A percentile compares a stretch with the other conserved stretches of the same genome.
Conservation (phyloP, 2,113 vertebrate species). For the Hymenochirus boettgeri region DNA sequence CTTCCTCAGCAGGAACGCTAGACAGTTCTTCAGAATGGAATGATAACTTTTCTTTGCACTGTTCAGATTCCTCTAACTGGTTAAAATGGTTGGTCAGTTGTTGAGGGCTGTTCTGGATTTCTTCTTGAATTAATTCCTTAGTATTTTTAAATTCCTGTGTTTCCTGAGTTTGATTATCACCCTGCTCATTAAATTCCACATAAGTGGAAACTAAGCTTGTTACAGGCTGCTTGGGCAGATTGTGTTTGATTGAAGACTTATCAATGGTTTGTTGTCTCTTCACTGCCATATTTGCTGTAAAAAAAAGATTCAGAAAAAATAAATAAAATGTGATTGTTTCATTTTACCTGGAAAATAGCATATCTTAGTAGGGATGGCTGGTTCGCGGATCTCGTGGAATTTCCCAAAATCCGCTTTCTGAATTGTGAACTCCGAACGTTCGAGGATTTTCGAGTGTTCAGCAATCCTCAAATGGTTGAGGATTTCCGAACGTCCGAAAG, state of each 20-base stretch:
- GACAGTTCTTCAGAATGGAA: conserved; percentile 38
- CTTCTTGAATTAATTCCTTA: not conserved
- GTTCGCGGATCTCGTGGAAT: no score
- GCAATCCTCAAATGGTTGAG: no score
- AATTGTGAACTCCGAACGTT: no score
- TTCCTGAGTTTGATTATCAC: not conserved
- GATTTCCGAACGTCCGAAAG: no score
- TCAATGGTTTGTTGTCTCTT: not conserved
- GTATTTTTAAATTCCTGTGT: not conserved
- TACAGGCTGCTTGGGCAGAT: conserved; percentile 16
- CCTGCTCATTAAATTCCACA: conserved; percentile 10
- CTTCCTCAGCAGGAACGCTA: conserved; percentile 38
- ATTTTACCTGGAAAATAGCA: no score
- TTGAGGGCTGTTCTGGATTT: no score
- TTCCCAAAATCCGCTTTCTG: no score
- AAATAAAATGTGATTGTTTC: no score
- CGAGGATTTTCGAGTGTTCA: no score
- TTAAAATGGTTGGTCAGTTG: no score
- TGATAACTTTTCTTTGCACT: not conserved
- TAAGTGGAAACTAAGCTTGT: not conserved
- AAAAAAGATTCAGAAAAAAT: no score
- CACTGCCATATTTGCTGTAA: conserved; percentile 39
- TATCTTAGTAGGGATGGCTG: no score
- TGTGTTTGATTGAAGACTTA: rapidly evolving
- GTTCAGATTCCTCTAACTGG: not conserved